phyloP scores from a whole-genome alignment of 2,797 vertebrate species.

The Fundulus diaphanus region DNA sequence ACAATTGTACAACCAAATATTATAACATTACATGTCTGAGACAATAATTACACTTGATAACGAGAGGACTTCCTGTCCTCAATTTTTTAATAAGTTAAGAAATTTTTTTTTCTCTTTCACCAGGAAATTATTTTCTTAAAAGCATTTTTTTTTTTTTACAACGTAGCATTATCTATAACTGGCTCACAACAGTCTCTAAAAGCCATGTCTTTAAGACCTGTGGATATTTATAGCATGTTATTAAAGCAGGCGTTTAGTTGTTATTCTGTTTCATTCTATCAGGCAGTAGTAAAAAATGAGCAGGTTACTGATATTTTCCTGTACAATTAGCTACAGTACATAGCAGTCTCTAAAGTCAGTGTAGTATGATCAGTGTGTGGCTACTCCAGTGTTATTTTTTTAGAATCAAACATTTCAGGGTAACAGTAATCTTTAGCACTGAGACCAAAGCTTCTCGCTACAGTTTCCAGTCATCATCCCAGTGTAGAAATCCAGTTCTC shows the following conservation, averaged over 20 bases:
- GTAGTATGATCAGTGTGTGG: constrained; percentile 64
- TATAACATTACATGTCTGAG: constrained; percentile 71
- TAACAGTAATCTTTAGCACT: constrained; percentile 62
- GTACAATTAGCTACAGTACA: constrained; percentile 67
- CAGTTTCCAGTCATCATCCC: constrained; percentile 56
- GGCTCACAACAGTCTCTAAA: constrained; percentile 60
- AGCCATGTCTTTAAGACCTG: constrained; percentile 67
- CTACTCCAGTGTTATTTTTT: constrained; percentile 73
- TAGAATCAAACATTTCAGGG: constrained; percentile 52
- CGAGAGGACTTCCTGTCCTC: constrained; percentile 61
- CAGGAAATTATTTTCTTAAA: constrained; percentile 53
- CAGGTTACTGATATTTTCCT: constrained; percentile 62
- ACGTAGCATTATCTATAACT: constrained; percentile 67
- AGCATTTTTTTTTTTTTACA: constrained; percentile 57
- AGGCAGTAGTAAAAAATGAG: constrained; percentile 65
- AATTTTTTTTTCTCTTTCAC: constrained; percentile 50
- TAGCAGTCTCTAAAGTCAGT: constrained; percentile 55
- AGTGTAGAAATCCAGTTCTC: constrained; percentile 60
- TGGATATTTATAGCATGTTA: constrained; percentile 63
- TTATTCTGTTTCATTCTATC: constrained; percentile 57
- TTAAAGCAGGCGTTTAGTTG: constrained; percentile 67
- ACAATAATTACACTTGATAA: constrained; percentile 81
- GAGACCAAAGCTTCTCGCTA: constrained; percentile 48
- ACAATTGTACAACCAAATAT: constrained; percentile 78
- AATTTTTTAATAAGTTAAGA: constrained; percentile 83